Evolutionary conservation across 2,113 vertebrate species (phyloP), one percentile per base, ranked within the genome.

Genomic region (Regulus satrapa): DNA sequence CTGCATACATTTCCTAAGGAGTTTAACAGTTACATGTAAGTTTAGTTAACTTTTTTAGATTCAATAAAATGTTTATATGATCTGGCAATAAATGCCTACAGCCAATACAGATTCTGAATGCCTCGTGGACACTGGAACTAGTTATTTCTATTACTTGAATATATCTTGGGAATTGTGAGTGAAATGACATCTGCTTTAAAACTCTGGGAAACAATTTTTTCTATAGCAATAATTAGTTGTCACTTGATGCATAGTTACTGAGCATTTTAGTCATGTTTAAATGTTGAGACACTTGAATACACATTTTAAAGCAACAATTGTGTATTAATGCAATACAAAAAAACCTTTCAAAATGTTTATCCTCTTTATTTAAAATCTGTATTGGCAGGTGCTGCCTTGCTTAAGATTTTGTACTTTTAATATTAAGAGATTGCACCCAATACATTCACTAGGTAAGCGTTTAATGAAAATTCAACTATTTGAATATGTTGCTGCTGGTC

Each of bases 11-110:
- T 98, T 98, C 94, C 93, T 94, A 96, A 91, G 86, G 95, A 94
- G 95, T 97, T 97, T 93, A 96, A 95, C 97, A 97, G 87, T 96
- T 97, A 94, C 78, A 81, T 95, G 67, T 96, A 95, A 94, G 69
- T 96, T 88, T 75, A 91, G 69, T 95, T 96, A 82, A 78, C 20
- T 45, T 96, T 93, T 93, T 77, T 80, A 90, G 51, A 78, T 85
- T 95, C 64, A 55, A 32, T 85, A 24, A 83, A 85, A 77, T 85
- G 89, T 95, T 94, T 90, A 15, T 93, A 78, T 80, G 52, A 93
- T 63, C 68, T 95, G 92, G 87, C 86, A 94, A 90, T 93, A 95
- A 94, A 86, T 95, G 63, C 88, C 71, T 95, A 14, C 46, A 94
- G 55, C 88, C 79, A 97, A 92, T 96, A 96, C 94, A 95, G 94